Base-by-base conservation (phyloP, 1,140 invertebrate genomes). In the Phymorhynchus buccinoides region DNA sequence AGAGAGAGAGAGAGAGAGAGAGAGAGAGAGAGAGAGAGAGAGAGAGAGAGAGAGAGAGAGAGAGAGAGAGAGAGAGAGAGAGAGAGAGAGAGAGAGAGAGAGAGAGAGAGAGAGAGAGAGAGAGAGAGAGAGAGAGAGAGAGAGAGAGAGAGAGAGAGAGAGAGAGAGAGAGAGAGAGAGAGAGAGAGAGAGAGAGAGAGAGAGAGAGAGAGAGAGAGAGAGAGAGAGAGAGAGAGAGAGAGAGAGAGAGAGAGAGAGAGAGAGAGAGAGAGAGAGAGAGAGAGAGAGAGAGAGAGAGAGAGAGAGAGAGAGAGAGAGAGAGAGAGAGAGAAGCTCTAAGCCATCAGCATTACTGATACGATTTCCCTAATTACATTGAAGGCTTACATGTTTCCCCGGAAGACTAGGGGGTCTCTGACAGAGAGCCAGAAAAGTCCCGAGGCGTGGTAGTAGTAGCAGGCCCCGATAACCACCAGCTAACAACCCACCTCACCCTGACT, bases 181-280 rank as follows among this genome's bases (percentile, higher is more conserved):
- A 73, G 82, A 75, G 68, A 75, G 82, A 84, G 82, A 75, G 68
- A 75, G 83, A 79, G 73, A 62, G 75, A 41, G 48, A 52, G 48
- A 52, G 48, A 52, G 48, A 52, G 48, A 52, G 48, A 52, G 12
- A 14, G 12, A 52, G 12, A 52, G 0, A 9, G 6, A 52, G 12
- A 52, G 48, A 52, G 12, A 52, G 48, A 42, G 22, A 66, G 44
- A 42, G 66, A 42, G 32, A 41, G 66, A 32, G 30, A 71, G 3
- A 44, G 3, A 83, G 82, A 83, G 52, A 37, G 52, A 82, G 12
- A 82, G 39, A 12, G 44, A 42, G 42, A 39, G 44, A 44, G 71
- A 52, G 27, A 35, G 41, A 41, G 41, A 52, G 4, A 83, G 66
- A 44, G 27, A 52, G 18, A 71, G 32, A 52, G n/a, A 83, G 30